These are phyloP conservation scores for Phaonia tiefii DNA, from an alignment of 2,888 invertebrate species.

Conservation along the genomic window DNA sequence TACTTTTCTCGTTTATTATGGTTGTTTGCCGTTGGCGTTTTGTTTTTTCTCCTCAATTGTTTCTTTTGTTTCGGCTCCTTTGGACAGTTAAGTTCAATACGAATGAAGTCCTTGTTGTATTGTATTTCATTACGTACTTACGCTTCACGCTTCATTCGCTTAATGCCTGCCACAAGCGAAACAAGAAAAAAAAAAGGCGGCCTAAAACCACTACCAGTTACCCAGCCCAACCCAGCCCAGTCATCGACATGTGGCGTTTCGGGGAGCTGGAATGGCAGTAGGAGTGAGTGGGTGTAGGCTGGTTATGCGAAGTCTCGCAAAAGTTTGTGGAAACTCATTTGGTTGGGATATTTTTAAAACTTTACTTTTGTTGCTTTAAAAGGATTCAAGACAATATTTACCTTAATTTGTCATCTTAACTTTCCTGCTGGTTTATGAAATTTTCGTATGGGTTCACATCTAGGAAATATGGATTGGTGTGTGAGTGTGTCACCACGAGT, in stretches of 20 bases:
- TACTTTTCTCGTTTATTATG: too few relatives aligned
- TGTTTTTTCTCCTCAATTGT: neutral
- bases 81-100: neutral
- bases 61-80: neutral
- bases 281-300: neutral
- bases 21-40: neutral
- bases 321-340: neutral
- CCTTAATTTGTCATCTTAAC: neutral
- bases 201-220: conserved; percentile 29
- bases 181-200: conserved; percentile 25
- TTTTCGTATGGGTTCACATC: too few relatives aligned
- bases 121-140: conserved; percentile 51
- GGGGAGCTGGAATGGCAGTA: neutral
- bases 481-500: neutral
- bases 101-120: neutral
- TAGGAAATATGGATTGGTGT: too few relatives aligned
- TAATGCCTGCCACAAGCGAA: conserved; percentile 27
- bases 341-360: conserved; percentile 20
- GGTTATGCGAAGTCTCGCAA: neutral
- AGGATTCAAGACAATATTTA: conserved; percentile 50
- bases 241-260: neutral
- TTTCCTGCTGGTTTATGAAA: too few relatives aligned
- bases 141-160: conserved; percentile 55
- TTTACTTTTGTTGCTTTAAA: conserved; percentile 36
- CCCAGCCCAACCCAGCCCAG: too few relatives aligned